Base-by-base conservation (phyloP, 2,797 vertebrate species). In the Enteromius anoplus region DNA sequence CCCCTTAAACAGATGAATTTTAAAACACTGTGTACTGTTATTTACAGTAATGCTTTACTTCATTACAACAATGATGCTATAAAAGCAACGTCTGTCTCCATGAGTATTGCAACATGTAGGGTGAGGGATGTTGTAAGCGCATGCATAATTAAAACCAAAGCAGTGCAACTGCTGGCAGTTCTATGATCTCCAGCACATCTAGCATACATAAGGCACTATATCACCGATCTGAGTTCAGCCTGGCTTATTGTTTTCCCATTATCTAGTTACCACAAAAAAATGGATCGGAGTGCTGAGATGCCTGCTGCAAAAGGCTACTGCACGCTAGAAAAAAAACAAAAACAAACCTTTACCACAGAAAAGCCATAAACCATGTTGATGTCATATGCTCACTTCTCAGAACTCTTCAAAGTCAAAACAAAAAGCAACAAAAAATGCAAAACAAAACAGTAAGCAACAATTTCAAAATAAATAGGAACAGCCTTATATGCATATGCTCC, bases 111-210 rank as follows among this genome's bases (percentile, higher is more conserved):
- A 77, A 77, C 40, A 80, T 60, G 66, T 71, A 60, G 66, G 66
- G 66, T 62, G 78, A n/a, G 68, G 79, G 55, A 72, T 85, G 86
- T 83, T 81, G 73, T 87, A 82, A 88, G 86, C 58, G 81, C 88
- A 85, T 90, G 87, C 19, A 40, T 92, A 92, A 94, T 93, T 91
- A 87, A 83, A 93, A 91, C 88, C 91, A 92, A 92, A 91, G 86
- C 85, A 55, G 69, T 42, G 12, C 53, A 75, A 75, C n/a, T 75
- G 83, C 87, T 90, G 92, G 89, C 90, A 91, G 89, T 84, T 87
- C 89, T 90, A 83, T 87, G 89, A 91, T 93, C 86, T 86, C 80
- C 78, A 69, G 83, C 87, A 81, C 88, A 64, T 73, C 88, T 89
- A 90, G 87, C 80, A 80, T 87, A 85, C 88, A 58, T 58, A 14